Percentiles rank a stretch among this genome's conserved stretches.
Conservation (phyloP, 2,113 vertebrate genomes). For the Scomber scombrus region DNA sequence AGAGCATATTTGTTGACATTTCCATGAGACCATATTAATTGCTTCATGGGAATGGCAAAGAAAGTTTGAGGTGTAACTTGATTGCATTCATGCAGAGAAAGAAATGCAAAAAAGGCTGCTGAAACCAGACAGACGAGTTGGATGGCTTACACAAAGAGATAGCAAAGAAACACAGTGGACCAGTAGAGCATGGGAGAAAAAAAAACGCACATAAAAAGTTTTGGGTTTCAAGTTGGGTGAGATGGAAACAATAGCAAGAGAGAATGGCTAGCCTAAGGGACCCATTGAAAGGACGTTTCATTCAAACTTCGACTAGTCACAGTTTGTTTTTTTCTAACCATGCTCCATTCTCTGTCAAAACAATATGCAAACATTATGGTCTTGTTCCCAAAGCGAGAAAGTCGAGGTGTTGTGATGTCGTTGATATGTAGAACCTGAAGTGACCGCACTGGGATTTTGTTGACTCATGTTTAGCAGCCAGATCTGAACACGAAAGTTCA, state of each 20-base stretch:
- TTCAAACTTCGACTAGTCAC: neutral
- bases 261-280: slow-evolving; percentile 6
- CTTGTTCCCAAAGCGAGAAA: slow-evolving; percentile 11
- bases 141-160: slow-evolving; percentile 26
- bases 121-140: slow-evolving; percentile 68
- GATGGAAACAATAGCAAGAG: slow-evolving; percentile 48
- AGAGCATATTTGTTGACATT: neutral
- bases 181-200: slow-evolving; percentile 21
- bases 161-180: slow-evolving; percentile 10
- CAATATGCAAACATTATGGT: slow-evolving; percentile 42
- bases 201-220: slow-evolving; percentile 14
- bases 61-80: neutral
- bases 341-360: slow-evolving; percentile 46
- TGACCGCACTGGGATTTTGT: neutral
- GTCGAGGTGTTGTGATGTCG: slow-evolving; percentile 1
- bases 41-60: slow-evolving; percentile 3
- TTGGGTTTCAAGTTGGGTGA: slow-evolving; percentile 46
- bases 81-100: slow-evolving; percentile 1
- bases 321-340: neutral
- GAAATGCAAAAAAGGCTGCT: slow-evolving; percentile 22
- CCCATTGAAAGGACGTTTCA: neutral
- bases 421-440: slow-evolving; percentile 7
- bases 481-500: slow-evolving; percentile 6
- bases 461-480: slow-evolving; percentile 22
- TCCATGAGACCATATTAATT: neutral